Base-by-base conservation (phyloP, 2,797 vertebrate genomes). In the Agapornis canus region DNA sequence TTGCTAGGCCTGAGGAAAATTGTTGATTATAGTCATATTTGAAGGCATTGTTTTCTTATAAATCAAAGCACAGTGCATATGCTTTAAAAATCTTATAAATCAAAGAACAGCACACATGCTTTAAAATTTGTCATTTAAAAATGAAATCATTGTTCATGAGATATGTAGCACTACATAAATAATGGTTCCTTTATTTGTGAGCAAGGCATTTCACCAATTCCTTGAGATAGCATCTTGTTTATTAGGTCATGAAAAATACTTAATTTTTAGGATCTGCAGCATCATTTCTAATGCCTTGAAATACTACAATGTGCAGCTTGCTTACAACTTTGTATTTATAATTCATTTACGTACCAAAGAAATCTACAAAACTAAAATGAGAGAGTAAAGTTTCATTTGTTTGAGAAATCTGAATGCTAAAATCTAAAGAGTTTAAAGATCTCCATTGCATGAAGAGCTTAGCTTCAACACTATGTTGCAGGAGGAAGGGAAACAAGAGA, bases 111-210 rank as follows among this genome's bases (percentile, higher is more conserved):
- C 56, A 82, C 19, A 11, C 26, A 29, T 89, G n/a, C 65, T 82
- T 73, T 90, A 90, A 94, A 94, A 86, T 71, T 79, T 87, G 56
- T 86, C 29, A 77, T 77, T 79, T 95, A 52, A 83, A 87, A 95
- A 86, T 84, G 18, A 87, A 96, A n/a, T 68, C 70, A 11, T 17
- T 86, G 20, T 63, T 89, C 71, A 15, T 32, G 11, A 61, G 75
- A 26, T 49, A 77, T 1, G 8, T 70, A 88, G 57, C 64, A 39
- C 45, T 64, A 21, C 49, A 57, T 75, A 84, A 90, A 95, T 56
- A 94, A 70, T 25, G 29, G 43, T 16, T 77, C 37, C 10, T 92
- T 94, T 39, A 4, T 72, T 56, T 59, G 71, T 8, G 19, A 93
- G 32, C n/a, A 26, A 77, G 51, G n/a, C 17, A 10, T 78, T 52